These are phyloP conservation scores for Pteronotus mesoamericanus DNA, from an alignment of 2,797 vertebrate genomes.

Conservation along the genomic window DNA sequence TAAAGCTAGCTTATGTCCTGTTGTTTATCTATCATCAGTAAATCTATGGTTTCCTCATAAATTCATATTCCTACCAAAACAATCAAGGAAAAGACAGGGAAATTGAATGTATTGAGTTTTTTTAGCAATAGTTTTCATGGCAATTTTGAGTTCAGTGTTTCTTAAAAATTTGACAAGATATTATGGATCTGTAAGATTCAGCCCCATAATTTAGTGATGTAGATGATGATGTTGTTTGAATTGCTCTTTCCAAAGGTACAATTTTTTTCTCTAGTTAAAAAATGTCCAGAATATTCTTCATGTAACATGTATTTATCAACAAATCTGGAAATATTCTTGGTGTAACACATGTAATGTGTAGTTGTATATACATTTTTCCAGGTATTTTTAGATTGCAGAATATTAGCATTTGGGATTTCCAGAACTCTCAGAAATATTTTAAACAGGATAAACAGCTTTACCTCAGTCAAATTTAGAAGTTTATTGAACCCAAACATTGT, in stretches of 20 bases:
- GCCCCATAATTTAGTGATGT: background rate
- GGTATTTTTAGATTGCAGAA: background rate
- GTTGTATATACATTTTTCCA: background rate
- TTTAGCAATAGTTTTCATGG: background rate
- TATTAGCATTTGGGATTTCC: background rate
- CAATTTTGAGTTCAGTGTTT: background rate
- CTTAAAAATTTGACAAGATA: slow-evolving; percentile 20
- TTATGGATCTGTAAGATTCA: background rate
- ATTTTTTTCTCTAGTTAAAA: background rate
- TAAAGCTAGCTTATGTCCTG: background rate
- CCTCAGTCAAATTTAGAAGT: background rate
- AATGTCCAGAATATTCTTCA: background rate
- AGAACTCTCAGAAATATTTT: slow-evolving; percentile 15
- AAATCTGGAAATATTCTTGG: slow-evolving; percentile 4
- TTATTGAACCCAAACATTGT: background rate
- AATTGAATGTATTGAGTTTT: background rate
- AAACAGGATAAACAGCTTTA: background rate
- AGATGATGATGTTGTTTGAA: slow-evolving; percentile 1
- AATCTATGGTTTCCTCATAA: background rate
- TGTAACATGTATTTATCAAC: background rate
- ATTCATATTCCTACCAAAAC: background rate
- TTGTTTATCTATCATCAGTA: background rate
- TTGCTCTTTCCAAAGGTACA: background rate
- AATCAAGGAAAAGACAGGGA: background rate
- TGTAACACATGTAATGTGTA: background rate